Evolutionary conservation across 2,888 invertebrate genomes (phyloP).

Genomic region (Drosophila phalerata): DNA sequence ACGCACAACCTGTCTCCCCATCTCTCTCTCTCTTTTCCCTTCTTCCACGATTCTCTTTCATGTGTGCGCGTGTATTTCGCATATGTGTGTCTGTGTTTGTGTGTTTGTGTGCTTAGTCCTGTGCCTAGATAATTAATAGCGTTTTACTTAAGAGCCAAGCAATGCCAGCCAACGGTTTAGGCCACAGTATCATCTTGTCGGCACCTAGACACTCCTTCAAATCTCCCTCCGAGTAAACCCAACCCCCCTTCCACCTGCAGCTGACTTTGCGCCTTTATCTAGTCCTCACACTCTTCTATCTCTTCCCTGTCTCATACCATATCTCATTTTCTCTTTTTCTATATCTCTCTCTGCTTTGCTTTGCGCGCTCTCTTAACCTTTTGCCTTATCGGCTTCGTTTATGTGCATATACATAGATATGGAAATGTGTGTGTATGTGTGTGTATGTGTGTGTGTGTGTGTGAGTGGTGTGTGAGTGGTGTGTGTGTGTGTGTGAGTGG

Average conservation of each 20-base stretch:
- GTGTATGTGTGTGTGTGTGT: slow-evolving; percentile 6
- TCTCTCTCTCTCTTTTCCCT: background rate
- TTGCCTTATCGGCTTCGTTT: slow-evolving; percentile 68
- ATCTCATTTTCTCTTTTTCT: background rate
- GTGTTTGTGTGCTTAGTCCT: slow-evolving; percentile 27
- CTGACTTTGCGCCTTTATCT: slow-evolving; percentile 23
- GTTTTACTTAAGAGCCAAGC: slow-evolving; percentile 78
- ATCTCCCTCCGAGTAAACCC: too few relatives aligned
- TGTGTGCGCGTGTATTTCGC: slow-evolving; percentile 17
- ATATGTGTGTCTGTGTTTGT: too few relatives aligned
- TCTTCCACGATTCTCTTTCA: background rate
- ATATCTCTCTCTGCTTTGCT: slow-evolving; percentile 1
- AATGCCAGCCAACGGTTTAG: slow-evolving; percentile 71
- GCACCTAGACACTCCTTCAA: slow-evolving; percentile 32
- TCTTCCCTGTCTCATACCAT: background rate
- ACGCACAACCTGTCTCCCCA: slow-evolving; percentile 13
- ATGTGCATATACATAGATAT: slow-evolving; percentile 18
- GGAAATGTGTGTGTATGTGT: slow-evolving; percentile 12
- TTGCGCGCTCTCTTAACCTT: slow-evolving; percentile 66
- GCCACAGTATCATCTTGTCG: slow-evolving; percentile 54
- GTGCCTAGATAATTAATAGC: slow-evolving; percentile 76
- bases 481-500: slow-evolving; percentile 13
- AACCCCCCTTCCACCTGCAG: background rate
- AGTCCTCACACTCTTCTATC: background rate
- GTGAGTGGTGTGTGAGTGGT: slow-evolving; percentile 5